phyloP scores from a whole-genome alignment of 2,888 invertebrate species.

The Nomada goodeniana region DNA sequence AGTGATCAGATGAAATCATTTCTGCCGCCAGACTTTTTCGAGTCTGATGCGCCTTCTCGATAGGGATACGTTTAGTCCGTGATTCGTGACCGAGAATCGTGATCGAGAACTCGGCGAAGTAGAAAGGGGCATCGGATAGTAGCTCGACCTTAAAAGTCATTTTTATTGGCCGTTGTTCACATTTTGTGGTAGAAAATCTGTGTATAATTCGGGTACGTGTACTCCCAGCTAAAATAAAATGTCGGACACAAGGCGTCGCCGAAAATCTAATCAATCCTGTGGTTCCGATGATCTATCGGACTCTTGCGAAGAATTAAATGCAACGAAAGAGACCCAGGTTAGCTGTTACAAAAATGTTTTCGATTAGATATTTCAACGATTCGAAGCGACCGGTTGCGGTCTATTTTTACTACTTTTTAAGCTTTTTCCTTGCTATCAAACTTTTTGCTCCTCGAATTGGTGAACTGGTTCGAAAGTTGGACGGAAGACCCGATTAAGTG shows the following conservation, averaged over 20 bases:
- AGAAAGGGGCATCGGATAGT: slow-evolving; percentile 35
- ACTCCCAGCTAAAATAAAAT: slow-evolving; percentile 64
- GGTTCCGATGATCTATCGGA: slow-evolving; percentile 82
- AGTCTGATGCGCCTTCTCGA: slow-evolving; percentile 58
- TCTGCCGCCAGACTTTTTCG: slow-evolving; percentile 24
- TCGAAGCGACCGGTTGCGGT: not conserved
- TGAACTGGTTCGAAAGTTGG: slow-evolving; percentile 67
- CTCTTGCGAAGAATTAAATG: slow-evolving; percentile 80
- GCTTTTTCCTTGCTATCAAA: not conserved
- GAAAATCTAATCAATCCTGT: slow-evolving; percentile 79
- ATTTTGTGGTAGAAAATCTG: slow-evolving; percentile 21
- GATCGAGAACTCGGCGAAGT: slow-evolving; percentile 37
- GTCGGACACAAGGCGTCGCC: slow-evolving; percentile 82
- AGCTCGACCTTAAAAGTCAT: slow-evolving; percentile 63
- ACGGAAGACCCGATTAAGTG: slow-evolving; percentile 41
- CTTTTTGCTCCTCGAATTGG: not conserved
- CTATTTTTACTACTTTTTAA: not conserved
- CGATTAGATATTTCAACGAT: slow-evolving; percentile 7
- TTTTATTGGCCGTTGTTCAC: slow-evolving; percentile 26
- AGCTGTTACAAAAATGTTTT: slow-evolving; percentile 48
- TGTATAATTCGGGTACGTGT: slow-evolving; percentile 29
- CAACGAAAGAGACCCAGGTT: slow-evolving; percentile 82
- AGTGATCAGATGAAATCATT: slow-evolving; percentile 49
- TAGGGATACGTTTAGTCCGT: slow-evolving; percentile 32
- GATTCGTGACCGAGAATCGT: slow-evolving; percentile 53